Evolutionary conservation across 2,888 invertebrate genomes (phyloP), one percentile per base, ranked within the genome.

Genomic region (Philaethria dido): DNA sequence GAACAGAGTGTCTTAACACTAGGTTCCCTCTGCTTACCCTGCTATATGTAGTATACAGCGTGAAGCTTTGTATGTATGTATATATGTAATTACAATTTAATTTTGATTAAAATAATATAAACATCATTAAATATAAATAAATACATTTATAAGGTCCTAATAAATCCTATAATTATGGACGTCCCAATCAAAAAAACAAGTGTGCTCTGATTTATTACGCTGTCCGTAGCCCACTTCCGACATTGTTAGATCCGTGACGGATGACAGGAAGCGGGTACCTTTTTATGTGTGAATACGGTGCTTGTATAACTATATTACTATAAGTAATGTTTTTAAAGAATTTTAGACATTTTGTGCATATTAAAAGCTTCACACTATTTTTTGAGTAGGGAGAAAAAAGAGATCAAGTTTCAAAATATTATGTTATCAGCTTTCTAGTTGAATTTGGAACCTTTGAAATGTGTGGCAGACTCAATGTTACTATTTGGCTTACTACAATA

Each of bases 121-220:
- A 20, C n/a, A n/a, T n/a, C n/a, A n/a, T n/a, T n/a, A 13, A 1
- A 4, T 29, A 29, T 4, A 29, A 45, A 20, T 47, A 22, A 18
- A 36, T 54, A 18, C 11, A 11, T 33, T 18, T 59, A 59, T 0
- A 3, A 65, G 47, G 47, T 73, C 74, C 76, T 54, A 48, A 36
- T 78, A 76, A 78, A 77, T 75, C 65, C 55, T 39, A 71, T 73
- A 77, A 77, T 76, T 75, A 78, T 83, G 81, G 82, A 68, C 64
- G 77, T 64, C 76, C 60, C 69, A 74, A 72, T 72, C 74, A 75
- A 79, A 76, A n/a, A 68, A 54, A 50, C 72, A 75, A 64, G 36
- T 50, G 48, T 77, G 74, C 74, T 70, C 77, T 83, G 83, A 84
- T 84, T 84, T 85, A 85, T 84, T 72, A 68, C 68, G 60, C 64